These are phyloP conservation scores for Caranx ignobilis DNA, from an alignment of 2,113 vertebrate genomes.

Conservation along the genomic window DNA sequence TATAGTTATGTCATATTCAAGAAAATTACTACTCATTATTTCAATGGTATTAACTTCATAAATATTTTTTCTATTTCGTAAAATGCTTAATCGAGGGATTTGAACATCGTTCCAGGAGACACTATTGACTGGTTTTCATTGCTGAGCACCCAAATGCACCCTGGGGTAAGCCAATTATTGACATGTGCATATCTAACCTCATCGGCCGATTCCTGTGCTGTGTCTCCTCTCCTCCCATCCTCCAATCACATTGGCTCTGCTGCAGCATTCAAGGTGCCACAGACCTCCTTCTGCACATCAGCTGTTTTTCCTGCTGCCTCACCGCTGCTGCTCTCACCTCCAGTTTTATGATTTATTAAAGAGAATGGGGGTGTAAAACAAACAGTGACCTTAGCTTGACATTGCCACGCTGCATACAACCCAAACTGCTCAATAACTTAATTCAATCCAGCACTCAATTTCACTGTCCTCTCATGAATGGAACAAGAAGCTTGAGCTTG, in stretches of 20 bases:
- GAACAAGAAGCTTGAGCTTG: constrained; percentile 12
- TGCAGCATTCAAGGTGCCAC: constrained; percentile 27
- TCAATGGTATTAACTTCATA: too few relatives aligned
- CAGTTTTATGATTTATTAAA: constrained; percentile 50
- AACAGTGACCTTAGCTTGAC: constrained; percentile 49
- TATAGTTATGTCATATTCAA: too few relatives aligned
- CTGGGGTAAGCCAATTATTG: constrained; percentile 21
- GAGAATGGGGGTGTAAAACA: constrained; percentile 27
- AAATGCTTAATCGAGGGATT: not conserved
- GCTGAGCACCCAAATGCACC: not conserved
- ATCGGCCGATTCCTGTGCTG: constrained; percentile 7
- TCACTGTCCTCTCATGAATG: constrained; percentile 1
- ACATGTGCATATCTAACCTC: not conserved
- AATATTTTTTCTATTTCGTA: not conserved
- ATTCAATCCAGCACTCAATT: constrained; percentile 39
- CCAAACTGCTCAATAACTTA: constrained; percentile 42
- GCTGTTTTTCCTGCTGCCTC: constrained; percentile 10
- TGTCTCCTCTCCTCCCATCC: constrained; percentile 1
- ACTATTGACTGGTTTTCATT: constrained; percentile 26
- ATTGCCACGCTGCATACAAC: constrained; percentile 20
- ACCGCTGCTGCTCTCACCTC: constrained; percentile 3
- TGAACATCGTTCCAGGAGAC: not conserved
- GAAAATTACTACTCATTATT: too few relatives aligned
- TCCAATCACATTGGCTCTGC: constrained; percentile 3
- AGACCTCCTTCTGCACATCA: constrained; percentile 18